These are phyloP conservation scores for Synergus gifuensis DNA, from an alignment of 2,888 invertebrate genomes.

Conservation along the genomic window DNA sequence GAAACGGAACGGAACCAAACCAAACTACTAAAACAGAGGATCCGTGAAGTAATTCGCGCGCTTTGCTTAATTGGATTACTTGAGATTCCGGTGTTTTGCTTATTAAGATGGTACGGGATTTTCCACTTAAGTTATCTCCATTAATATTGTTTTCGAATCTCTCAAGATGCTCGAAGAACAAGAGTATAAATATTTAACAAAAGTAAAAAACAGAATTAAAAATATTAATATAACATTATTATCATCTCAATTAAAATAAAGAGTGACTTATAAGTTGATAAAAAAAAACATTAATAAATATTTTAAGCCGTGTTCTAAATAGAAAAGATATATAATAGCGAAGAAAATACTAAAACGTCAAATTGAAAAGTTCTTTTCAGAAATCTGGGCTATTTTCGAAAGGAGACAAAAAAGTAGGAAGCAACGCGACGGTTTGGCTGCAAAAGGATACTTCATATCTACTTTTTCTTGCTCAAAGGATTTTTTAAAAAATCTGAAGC, in stretches of 20 bases:
- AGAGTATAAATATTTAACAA: neutral
- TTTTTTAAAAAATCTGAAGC: neutral
- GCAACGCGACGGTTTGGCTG: neutral
- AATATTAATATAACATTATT: too few species aligned
- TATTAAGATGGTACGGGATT: conserved; percentile 54
- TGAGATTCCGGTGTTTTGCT: conserved; percentile 62
- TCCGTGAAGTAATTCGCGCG: conserved; percentile 62
- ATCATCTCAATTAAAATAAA: neutral
- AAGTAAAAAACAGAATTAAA: neutral
- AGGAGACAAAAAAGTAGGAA: neutral
- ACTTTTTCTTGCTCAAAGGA: neutral
- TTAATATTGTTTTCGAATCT: neutral
- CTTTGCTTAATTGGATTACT: conserved; percentile 65
- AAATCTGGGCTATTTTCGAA: neutral
- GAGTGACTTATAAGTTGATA: neutral
- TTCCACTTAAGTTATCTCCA: neutral
- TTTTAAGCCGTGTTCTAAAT: too few species aligned
- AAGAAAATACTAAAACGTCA: too few species aligned
- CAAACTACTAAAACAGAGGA: conserved; percentile 42
- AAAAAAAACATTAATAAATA: too few species aligned
- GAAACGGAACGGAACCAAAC: conserved; percentile 31
- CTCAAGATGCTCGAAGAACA: neutral
- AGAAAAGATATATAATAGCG: too few species aligned
- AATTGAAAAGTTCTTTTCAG: neutral
- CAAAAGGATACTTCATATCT: neutral